phyloP scores from a whole-genome alignment of 2,113 vertebrate species.

The Solenodon paradoxus region DNA sequence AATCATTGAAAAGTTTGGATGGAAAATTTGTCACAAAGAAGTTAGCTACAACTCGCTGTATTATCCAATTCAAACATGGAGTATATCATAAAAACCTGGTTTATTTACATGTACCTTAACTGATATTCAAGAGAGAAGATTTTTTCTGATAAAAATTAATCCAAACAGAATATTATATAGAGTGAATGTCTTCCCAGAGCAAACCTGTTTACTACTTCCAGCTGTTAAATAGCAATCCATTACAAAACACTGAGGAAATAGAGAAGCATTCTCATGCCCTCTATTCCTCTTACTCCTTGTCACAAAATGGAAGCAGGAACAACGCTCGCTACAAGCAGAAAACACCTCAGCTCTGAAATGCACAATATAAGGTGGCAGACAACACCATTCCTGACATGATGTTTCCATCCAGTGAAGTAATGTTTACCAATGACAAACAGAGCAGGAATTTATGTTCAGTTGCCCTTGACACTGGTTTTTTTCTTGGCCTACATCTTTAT shows the following conservation, averaged over 20 bases:
- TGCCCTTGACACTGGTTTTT: constrained; percentile 46
- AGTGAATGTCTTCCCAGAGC: neutral
- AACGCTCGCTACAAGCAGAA: neutral
- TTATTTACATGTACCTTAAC: neutral
- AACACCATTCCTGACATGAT: neutral
- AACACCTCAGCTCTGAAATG: neutral
- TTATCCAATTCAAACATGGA: neutral
- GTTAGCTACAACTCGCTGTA: neutral
- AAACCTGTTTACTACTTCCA: neutral
- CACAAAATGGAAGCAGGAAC: constrained; percentile 29
- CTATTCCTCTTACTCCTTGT: neutral
- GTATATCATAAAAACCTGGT: neutral
- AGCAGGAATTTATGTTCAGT: neutral
- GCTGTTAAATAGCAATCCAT: constrained; percentile 17
- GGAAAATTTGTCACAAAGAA: neutral
- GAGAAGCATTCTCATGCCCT: neutral
- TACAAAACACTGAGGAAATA: neutral
- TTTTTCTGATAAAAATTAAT: neutral
- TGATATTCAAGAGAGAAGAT: neutral
- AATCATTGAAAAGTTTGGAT: constrained; percentile 3
- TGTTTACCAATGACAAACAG: constrained; percentile 52
- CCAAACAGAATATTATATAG: neutral
- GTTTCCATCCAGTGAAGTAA: neutral
- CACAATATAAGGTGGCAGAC: neutral
- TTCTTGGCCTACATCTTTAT: neutral